Evolutionary conservation across 2,113 vertebrate species (phyloP).

Genomic region (Stigmatopora nigra): DNA sequence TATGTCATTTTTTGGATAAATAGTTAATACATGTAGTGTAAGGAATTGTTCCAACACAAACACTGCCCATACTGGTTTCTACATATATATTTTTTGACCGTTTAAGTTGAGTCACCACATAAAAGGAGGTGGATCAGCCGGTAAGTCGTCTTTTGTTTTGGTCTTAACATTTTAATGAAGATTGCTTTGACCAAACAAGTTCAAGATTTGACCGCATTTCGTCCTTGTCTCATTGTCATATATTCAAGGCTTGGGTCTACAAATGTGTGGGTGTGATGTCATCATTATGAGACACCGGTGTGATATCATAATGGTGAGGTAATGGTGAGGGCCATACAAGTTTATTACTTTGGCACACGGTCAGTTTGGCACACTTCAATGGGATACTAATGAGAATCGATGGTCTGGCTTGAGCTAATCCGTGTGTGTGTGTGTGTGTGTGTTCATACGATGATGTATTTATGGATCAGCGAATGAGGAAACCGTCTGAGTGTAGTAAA

Average conservation of each 20-base stretch:
- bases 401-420: slow-evolving; percentile 45
- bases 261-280: slow-evolving; percentile 58
- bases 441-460: slow-evolving; percentile 36
- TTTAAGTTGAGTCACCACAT: too few relatives aligned
- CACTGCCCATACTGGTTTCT: too few relatives aligned
- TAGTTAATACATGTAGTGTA: not conserved
- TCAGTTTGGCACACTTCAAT: slow-evolving; percentile 58
- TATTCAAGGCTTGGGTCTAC: slow-evolving; percentile 37
- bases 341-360: slow-evolving; percentile 66
- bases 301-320: slow-evolving; percentile 69
- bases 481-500: not conserved
- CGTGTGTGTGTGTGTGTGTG: slow-evolving; percentile 24
- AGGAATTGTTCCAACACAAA: too few relatives aligned
- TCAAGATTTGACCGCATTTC: slow-evolving; percentile 35
- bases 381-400: slow-evolving; percentile 65
- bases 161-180: too few relatives aligned
- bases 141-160: too few relatives aligned
- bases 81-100: too few relatives aligned
- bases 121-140: too few relatives aligned
- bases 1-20: too few relatives aligned
- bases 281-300: slow-evolving; percentile 63
- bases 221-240: slow-evolving; percentile 44
- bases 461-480: not conserved
- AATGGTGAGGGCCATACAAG: slow-evolving; percentile 59
- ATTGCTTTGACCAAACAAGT: not conserved